Evolutionary conservation across 2,113 vertebrate species (phyloP), one percentile per base, ranked within the genome.

Genomic region (Malurus melanocephalus): DNA sequence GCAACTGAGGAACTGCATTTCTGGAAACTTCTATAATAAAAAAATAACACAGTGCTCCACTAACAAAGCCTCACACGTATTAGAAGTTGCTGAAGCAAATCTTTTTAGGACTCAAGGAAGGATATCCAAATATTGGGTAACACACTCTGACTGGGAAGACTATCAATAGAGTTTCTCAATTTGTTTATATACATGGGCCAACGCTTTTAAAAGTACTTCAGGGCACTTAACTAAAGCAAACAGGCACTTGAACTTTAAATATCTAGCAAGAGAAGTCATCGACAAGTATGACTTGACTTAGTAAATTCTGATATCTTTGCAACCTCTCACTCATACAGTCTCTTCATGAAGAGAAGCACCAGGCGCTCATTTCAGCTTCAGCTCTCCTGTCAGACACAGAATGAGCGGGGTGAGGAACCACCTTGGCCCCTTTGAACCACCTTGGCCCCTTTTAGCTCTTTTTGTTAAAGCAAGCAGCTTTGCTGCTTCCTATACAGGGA

Each of bases 221-320:
- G 92, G 93, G 80, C 94, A 96, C 97, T 97, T 96, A 96, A 95
- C 94, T 86, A 96, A 95, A 95, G 94, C 95, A 97, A 97, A 96
- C 93, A 97, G 95, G 95, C 93, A 95, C 97, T 97, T 97, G 96
- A 97, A 97, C 97, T 97, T 97, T 89, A 96, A 96, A 96, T 96
- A 97, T 81, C 93, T 93, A 95, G 89, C 91, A 96, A 96, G 94
- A 97, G 94, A 89, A 96, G 95, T 93, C 90, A 96, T 78, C 95
- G 97, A 96, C 95, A 95, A 96, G 94, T 84, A 90, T 88, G 90
- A 93, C 94, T 94, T 94, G 13, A 79, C 77, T 94, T 90, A 72
- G 89, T 79, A 95, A 96, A 95, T 91, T 85, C 90, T 87, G 73
- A 3, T 81, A 87, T 92, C 90, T 85, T 90, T 73, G 40, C 7